Evolutionary conservation across 2,113 vertebrate genomes (phyloP), one percentile per base, ranked within the genome.

Genomic region (Leucoraja erinaceus): DNA sequence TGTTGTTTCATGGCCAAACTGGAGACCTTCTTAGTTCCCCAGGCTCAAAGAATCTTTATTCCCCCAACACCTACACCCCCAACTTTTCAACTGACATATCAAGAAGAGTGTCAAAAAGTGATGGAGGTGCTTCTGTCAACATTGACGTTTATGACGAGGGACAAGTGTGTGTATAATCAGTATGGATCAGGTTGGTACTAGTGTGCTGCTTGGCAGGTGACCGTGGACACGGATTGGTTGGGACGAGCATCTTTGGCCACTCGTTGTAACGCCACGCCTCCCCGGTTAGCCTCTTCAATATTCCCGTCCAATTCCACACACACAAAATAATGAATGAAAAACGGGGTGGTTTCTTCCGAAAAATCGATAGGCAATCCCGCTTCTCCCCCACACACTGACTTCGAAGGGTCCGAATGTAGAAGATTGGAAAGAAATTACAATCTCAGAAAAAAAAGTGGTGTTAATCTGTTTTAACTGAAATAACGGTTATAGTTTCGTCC

Each of bases 301-400:
- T 61, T 86, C 47, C 11, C 12, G 14, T 28, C 59, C 54, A 84
- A 54, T 28, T 59, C 94, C 93, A 94, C 81, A 83, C 3, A 10
- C 14, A 0, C 16, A 93, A 94, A 94, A 91, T 83, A 66, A 93
- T 94, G 94, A 94, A 94, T 93, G 93, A 93, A 94, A 88, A 22
- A 31, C 31, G 56, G 88, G 84, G 93, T 76, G 93, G 18, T 31
- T n/a, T 59, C 31, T 38, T 70, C 72, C 59, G 59, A 33, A 88
- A 88, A 66, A 88, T 66, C 59, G 59, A 88, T 63, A 63, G n/a
- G 59, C n/a, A 88, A 18, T 18, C 6, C 31, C n/a, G 5, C 59
- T 16, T 88, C 61, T 88, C 8, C 59, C 83, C 61, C 10, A 7
- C 83, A 31, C 28, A 8, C 14, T 4, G 25, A 2, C 59, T 5